Evolutionary conservation across 1,140 invertebrate genomes (phyloP), one percentile per base, ranked within the genome.

Genomic region (Lepidostoma basale): DNA sequence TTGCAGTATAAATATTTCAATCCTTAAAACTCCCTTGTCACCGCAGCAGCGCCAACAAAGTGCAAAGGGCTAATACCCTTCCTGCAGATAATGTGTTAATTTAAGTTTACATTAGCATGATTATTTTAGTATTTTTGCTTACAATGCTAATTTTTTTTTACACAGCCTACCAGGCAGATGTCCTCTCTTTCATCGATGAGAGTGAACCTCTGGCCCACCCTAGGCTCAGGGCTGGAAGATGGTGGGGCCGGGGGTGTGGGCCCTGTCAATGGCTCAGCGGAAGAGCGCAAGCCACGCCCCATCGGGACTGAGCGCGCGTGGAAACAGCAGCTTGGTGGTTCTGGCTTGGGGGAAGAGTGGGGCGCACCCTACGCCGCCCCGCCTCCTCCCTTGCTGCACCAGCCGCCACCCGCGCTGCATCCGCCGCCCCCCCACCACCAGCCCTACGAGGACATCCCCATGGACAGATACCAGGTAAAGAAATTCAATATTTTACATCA

Each of bases 201-300:
- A 6, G 33, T 56, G 16, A 67, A 54, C 26, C 71, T 63, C 26
- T 73, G 71, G 71, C 67, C 67, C 4, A 67, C 71, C 18, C 69
- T 67, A 23, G 66, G 64, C 8, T 36, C 69, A 67, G 40, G 54
- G 58, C 36, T 63, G 18, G 16, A n/a, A n/a, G n/a, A n/a, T n/a
- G n/a, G n/a, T n/a, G n/a, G n/a, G n/a, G n/a, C 44, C 26, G 9
- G 26, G 45, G 5, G 47, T 58, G 26, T 44, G 28, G 14, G 23
- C 62, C 23, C 28, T 39, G 59, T 49, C 25, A 64, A 65, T 18
- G 59, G 58, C 26, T 45, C 45, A n/a, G 44, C 58, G 0, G 67
- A 73, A 26, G 67, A 65, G 25, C 30, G 70, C 42, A 68, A 68
- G 33, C 71, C 71, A n/a, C 71, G 71, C 12, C 71, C 71, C 12